Evolutionary conservation across 2,888 invertebrate genomes (phyloP).

Genomic region (Bombylius major): DNA sequence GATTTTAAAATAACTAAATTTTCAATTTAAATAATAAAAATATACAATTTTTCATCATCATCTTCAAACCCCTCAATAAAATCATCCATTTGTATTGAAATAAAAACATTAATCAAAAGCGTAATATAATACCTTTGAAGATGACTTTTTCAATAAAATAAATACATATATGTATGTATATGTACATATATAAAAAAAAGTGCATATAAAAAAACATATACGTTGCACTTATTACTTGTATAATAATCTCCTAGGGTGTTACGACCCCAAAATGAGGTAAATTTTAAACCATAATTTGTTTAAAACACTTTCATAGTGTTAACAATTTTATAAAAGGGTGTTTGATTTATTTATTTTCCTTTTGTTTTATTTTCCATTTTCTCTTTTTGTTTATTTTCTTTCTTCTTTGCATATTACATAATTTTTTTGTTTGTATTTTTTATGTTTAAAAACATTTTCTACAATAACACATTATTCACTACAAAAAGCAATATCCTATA

Average conservation of each 20-base stretch:
- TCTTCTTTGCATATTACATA: not conserved
- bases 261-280: constrained; percentile 13
- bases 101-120: too few relatives aligned
- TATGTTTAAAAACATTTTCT: too few relatives aligned
- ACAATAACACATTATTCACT: too few relatives aligned
- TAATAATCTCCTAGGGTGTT: constrained; percentile 10
- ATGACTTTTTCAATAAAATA: not conserved
- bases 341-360: constrained; percentile 9
- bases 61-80: too few relatives aligned
- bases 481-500: too few relatives aligned
- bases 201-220: not conserved
- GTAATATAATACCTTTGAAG: not conserved
- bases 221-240: constrained; percentile 1
- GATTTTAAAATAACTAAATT: too few relatives aligned
- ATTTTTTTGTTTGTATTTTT: too few relatives aligned
- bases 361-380: not conserved
- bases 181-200: not conserved
- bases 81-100: too few relatives aligned
- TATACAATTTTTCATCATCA: too few relatives aligned
- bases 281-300: constrained; percentile 17
- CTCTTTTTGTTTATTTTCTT: not conserved
- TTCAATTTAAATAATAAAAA: too few relatives aligned
- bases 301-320: constrained; percentile 11
- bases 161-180: too few relatives aligned
- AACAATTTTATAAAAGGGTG: constrained; percentile 10